phyloP scores from a whole-genome alignment of 2,888 invertebrate genomes.

The Lissonota sp. region DNA sequence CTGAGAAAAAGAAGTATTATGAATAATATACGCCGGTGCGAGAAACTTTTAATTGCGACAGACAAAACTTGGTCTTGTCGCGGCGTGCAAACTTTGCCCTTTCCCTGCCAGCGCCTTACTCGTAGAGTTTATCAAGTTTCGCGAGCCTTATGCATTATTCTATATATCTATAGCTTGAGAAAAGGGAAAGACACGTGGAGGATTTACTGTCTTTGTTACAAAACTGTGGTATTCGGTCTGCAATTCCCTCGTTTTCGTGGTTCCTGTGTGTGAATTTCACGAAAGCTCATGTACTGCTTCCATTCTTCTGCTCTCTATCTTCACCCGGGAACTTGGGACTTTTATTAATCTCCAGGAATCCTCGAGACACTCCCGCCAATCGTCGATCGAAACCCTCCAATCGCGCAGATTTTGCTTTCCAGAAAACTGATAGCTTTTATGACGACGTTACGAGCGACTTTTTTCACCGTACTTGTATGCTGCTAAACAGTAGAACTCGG shows the following conservation, averaged over 20 bases:
- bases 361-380: background rate
- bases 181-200: constrained; percentile 7
- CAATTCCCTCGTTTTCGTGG: constrained; percentile 21
- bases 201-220: constrained; percentile 57
- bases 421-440: background rate
- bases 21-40: constrained; percentile 80
- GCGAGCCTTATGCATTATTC: constrained; percentile 14
- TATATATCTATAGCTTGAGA: constrained; percentile 11
- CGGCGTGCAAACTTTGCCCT: constrained; percentile 55
- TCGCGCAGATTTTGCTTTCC: background rate
- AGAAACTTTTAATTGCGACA: constrained; percentile 82
- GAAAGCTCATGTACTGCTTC: constrained; percentile 49
- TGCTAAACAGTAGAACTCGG: too few relatives aligned
- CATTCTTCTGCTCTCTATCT: constrained; percentile 2
- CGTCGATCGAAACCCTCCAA: constrained; percentile 30
- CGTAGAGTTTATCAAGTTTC: constrained; percentile 50
- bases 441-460: too few relatives aligned
- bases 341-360: constrained; percentile 56
- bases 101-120: constrained; percentile 28
- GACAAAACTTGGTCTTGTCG: constrained; percentile 76
- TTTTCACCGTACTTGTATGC: too few relatives aligned
- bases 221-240: constrained; percentile 33
- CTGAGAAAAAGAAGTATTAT: constrained; percentile 72
- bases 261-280: constrained; percentile 25
- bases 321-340: constrained; percentile 52